phyloP scores from a whole-genome alignment of 1,140 invertebrate genomes.

The Musca domestica region DNA sequence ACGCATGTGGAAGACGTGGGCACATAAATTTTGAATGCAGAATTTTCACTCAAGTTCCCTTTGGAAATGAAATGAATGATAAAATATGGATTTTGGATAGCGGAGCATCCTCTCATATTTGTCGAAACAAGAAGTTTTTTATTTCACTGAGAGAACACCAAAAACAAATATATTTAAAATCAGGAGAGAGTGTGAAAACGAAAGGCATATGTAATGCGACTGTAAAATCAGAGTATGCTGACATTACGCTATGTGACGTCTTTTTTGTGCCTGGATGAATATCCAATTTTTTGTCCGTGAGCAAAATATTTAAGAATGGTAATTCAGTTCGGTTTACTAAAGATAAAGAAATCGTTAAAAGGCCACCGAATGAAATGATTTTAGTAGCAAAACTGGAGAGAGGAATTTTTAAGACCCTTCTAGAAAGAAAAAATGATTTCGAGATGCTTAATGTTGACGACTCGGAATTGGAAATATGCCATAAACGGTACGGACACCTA shows the following conservation, averaged over 20 bases:
- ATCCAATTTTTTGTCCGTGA: conserved; percentile 8
- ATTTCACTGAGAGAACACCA: not conserved
- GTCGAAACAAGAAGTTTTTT: conserved; percentile 2
- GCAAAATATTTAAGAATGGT: conserved; percentile 2
- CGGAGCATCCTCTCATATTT: conserved; percentile 18
- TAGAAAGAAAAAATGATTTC: not conserved
- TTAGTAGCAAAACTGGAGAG: not conserved
- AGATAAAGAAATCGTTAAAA: not conserved
- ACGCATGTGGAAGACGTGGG: not conserved
- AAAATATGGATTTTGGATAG: conserved; percentile 16
- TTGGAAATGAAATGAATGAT: not conserved
- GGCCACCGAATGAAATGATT: not conserved
- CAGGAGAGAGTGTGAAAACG: conserved; percentile 8
- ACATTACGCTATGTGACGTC: conserved; percentile 11
- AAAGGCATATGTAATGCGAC: not conserved
- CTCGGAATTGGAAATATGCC: not conserved
- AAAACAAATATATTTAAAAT: not conserved
- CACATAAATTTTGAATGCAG: not conserved
- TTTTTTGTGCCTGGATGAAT: conserved; percentile 3
- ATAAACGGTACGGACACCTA: not conserved
- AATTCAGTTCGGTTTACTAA: not conserved
- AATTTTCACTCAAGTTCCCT: not conserved
- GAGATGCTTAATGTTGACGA: not conserved
- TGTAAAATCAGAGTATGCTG: not conserved
- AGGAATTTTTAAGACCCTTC: not conserved